Conservation (phyloP, 2,113 vertebrate species). For the Peucedramus taeniatus region DNA sequence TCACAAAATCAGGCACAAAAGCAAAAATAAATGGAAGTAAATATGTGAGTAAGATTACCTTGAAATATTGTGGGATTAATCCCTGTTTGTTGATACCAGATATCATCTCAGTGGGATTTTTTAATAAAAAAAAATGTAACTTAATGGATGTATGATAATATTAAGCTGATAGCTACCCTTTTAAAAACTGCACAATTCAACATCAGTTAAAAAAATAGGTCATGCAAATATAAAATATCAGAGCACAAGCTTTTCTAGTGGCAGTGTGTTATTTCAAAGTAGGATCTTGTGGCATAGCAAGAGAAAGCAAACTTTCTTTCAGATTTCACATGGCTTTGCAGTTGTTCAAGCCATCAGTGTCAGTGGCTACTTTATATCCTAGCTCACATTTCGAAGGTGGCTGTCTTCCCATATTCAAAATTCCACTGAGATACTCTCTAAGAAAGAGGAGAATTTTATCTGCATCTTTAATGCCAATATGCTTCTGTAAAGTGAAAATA, state of each 20-base stretch:
- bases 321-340: slow-evolving; percentile 47
- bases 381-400: slow-evolving; percentile 52
- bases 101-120: neutral
- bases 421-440: slow-evolving; percentile 26
- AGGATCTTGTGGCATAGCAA: neutral
- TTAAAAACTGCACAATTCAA: neutral
- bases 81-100: neutral
- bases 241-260: neutral
- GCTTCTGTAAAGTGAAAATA: neutral
- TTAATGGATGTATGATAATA: neutral
- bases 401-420: slow-evolving; percentile 7
- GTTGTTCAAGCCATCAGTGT: slow-evolving; percentile 70
- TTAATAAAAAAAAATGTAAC: neutral
- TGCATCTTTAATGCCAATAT: neutral
- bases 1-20: neutral
- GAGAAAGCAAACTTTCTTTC: neutral
- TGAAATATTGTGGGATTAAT: neutral
- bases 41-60: neutral
- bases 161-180: neutral
- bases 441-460: slow-evolving; percentile 12
- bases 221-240: neutral
- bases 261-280: neutral
- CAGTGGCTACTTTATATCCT: slow-evolving; percentile 51
- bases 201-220: neutral
- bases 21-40: neutral